A percentile compares a stretch with the other conserved stretches of the same genome.
Evolutionary conservation across 2,888 invertebrate species (phyloP).

Genomic region (Girardia tigrina): DNA sequence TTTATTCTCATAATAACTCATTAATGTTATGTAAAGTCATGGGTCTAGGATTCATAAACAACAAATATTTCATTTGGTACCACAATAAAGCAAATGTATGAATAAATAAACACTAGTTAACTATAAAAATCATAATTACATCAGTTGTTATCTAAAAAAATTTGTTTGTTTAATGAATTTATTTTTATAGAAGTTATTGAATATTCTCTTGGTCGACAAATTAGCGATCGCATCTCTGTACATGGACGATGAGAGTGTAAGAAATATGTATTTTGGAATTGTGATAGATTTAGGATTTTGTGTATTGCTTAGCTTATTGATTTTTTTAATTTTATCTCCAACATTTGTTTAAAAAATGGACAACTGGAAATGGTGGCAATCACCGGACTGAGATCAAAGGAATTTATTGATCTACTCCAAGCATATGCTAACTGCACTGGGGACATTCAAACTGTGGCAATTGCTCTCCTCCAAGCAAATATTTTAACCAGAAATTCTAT

Average conservation of each 20-base stretch:
- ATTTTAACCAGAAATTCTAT: not conserved
- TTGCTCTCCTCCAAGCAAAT: conserved; percentile 37
- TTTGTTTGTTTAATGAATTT: too few relatives aligned
- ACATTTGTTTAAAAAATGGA: conserved; percentile 56
- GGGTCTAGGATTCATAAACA: too few relatives aligned
- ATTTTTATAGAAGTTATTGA: not conserved
- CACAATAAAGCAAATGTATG: too few relatives aligned
- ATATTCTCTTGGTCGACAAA: not conserved
- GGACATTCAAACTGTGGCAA: conserved; percentile 73
- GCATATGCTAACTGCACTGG: conserved; percentile 70
- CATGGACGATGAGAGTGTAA: not conserved
- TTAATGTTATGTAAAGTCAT: too few relatives aligned
- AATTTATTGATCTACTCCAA: conserved; percentile 62
- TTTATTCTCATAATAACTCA: too few relatives aligned
- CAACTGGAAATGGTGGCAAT: conserved; percentile 70
- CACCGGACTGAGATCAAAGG: conserved; percentile 53
- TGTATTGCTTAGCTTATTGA: not conserved
- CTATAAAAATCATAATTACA: too few relatives aligned
- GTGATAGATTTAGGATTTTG: not conserved
- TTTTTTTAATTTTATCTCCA: not conserved
- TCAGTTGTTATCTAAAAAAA: too few relatives aligned
- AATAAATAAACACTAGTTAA: too few relatives aligned
- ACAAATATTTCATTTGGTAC: too few relatives aligned
- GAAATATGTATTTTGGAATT: not conserved
- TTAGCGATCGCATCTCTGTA: not conserved